phyloP scores from a whole-genome alignment of 2,888 invertebrate species.

The Clistopyga incitator region DNA sequence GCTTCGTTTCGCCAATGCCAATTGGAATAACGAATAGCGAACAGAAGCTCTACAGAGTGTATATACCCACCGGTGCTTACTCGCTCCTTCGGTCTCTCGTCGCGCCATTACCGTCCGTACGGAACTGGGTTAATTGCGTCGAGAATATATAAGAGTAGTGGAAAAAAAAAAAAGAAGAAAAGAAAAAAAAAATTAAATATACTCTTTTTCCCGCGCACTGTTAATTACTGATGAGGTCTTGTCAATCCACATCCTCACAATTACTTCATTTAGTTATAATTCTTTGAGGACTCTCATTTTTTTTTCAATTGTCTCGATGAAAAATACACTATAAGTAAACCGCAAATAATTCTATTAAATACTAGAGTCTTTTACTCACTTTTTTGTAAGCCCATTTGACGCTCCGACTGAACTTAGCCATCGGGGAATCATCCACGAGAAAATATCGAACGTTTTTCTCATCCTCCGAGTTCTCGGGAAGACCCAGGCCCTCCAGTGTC shows the following conservation, averaged over 20 bases:
- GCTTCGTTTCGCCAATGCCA: constrained; percentile 57
- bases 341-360: constrained; percentile 4
- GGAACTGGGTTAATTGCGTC: constrained; percentile 70
- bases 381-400: constrained; percentile 80
- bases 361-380: constrained; percentile 72
- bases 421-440: constrained; percentile 78
- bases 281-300: neutral
- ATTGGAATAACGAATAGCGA: constrained; percentile 66
- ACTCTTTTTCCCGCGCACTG: constrained; percentile 40
- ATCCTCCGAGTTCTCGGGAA: constrained; percentile 59
- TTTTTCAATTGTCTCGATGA: neutral
- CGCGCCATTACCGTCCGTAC: constrained; percentile 57
- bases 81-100: constrained; percentile 45
- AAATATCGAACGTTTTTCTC: constrained; percentile 75
- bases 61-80: constrained; percentile 44
- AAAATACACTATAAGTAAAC: neutral
- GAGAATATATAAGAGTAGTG: constrained; percentile 50
- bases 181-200: constrained; percentile 39
- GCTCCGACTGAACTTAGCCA: constrained; percentile 78
- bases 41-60: constrained; percentile 25
- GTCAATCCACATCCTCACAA: constrained; percentile 38
- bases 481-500: constrained; percentile 28
- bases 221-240: constrained; percentile 55
- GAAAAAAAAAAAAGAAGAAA: constrained; percentile 45
- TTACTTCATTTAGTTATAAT: constrained; percentile 34